phyloP scores from a whole-genome alignment of 2,113 vertebrate species.

The Solea senegalensis region DNA sequence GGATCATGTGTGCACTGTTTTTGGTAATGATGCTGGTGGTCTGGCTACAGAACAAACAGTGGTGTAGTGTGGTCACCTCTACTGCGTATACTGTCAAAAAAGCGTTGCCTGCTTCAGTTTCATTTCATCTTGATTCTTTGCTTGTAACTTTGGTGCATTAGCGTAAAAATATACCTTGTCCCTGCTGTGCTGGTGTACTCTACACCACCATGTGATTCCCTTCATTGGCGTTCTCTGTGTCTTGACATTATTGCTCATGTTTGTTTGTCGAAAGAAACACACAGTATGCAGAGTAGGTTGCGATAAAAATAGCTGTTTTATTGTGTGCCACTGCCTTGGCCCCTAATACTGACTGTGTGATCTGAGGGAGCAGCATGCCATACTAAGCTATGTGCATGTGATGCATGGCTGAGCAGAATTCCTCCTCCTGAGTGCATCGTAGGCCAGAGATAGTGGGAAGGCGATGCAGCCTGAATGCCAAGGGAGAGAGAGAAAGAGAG shows the following conservation, averaged over 20 bases:
- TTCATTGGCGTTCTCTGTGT: conserved; percentile 28
- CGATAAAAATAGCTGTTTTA: conserved; percentile 80
- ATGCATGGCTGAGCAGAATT: conserved; percentile 74
- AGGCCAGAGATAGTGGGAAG: conserved; percentile 74
- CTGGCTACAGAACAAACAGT: too few relatives aligned
- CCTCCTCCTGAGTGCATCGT: conserved; percentile 68
- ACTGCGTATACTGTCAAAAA: too few relatives aligned
- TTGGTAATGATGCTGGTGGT: too few relatives aligned
- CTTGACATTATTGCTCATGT: conserved; percentile 15
- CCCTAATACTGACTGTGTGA: conserved; percentile 75
- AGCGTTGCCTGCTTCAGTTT: too few relatives aligned
- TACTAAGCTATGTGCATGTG: conserved; percentile 77
- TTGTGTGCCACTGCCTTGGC: conserved; percentile 77
- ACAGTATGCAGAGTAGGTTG: conserved; percentile 54
- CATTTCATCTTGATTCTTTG: too few relatives aligned
- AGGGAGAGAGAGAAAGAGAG: conserved; percentile 34
- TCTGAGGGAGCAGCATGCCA: conserved; percentile 71
- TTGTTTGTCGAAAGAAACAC: conserved; percentile 41
- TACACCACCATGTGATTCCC: conserved; percentile 27
- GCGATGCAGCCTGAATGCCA: conserved; percentile 58
- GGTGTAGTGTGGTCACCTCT: too few relatives aligned
- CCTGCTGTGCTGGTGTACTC: conserved; percentile 15
- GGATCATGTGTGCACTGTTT: too few relatives aligned
- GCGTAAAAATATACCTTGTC: not conserved
- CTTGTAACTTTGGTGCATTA: too few relatives aligned